Conservation (phyloP, 92 coral and sea anemone genomes). For the Plumapathes pennacea region DNA sequence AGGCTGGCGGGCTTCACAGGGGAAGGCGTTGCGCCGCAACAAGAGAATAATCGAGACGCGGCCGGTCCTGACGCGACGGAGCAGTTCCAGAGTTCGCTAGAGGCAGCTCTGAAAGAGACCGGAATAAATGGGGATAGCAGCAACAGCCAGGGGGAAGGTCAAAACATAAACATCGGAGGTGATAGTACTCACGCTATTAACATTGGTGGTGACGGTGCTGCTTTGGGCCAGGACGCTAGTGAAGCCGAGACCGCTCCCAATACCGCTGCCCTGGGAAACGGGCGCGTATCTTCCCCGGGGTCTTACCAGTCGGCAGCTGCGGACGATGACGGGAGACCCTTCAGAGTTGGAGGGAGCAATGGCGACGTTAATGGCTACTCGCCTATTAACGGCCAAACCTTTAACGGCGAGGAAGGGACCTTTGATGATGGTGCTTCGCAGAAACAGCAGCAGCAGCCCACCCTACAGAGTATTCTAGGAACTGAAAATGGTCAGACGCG, state of each 20-base stretch:
- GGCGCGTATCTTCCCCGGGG: slow-evolving; percentile 11
- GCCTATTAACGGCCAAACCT: slow-evolving; percentile 3
- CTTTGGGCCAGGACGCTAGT: slow-evolving; percentile 3
- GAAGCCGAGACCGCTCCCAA: neutral
- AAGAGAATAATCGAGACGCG: neutral
- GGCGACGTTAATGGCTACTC: slow-evolving; percentile 16
- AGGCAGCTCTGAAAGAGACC: slow-evolving; percentile 37
- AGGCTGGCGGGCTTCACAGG: slow-evolving; percentile 5
- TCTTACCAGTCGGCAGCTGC: slow-evolving; percentile 32
- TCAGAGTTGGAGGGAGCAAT: neutral
- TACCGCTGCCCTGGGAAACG: slow-evolving; percentile 11
- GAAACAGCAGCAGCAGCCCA: neutral
- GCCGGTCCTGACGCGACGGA: no score
- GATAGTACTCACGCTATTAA: slow-evolving; percentile 4
- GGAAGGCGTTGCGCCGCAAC: no score
- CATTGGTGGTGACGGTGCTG: slow-evolving; percentile 7
- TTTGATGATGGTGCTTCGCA: neutral
- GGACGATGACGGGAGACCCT: slow-evolving; percentile 34
- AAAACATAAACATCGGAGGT: neutral
- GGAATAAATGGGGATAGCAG: neutral
- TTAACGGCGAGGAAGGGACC: slow-evolving; percentile 2
- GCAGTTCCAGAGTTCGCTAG: slow-evolving; percentile 28
- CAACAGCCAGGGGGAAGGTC: slow-evolving; percentile 7
- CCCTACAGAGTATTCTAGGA: slow-evolving; percentile 1
- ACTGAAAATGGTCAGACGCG: neutral